Percentiles rank a stretch among this genome's conserved stretches.
Conservation (phyloP, 2,113 vertebrate species). For the Myotis davidii region DNA sequence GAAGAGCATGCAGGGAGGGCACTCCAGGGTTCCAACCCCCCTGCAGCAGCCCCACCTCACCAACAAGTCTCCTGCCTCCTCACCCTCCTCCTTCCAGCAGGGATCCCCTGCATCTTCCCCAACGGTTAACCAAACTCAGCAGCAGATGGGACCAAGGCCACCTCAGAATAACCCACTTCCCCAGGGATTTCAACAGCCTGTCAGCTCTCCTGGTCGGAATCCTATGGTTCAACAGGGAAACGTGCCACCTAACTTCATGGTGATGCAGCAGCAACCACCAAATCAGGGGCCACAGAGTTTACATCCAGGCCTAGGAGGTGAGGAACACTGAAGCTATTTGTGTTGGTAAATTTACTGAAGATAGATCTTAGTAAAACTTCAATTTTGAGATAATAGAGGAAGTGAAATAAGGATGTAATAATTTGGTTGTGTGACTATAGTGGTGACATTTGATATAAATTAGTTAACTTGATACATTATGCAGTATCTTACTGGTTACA, state of each 20-base stretch:
- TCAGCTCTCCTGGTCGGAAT: constrained; percentile 95
- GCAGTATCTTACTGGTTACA: constrained; percentile 59
- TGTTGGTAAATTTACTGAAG: constrained; percentile 69
- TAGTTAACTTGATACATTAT: constrained; percentile 67
- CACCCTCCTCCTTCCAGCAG: constrained; percentile 99
- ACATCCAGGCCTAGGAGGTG: constrained; percentile 93
- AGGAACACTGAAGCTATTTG: constrained; percentile 78
- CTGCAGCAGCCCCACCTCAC: constrained; percentile 94
- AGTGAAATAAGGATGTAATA: constrained; percentile 66
- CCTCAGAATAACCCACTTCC: constrained; percentile 90
- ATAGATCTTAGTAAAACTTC: constrained; percentile 53
- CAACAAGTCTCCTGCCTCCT: constrained; percentile 97
- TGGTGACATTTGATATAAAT: constrained; percentile 58
- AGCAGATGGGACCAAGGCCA: constrained; percentile 93
- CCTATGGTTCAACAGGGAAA: constrained; percentile 93
- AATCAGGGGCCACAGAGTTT: constrained; percentile 93
- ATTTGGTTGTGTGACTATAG: constrained; percentile 64
- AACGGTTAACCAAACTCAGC: constrained; percentile 93
- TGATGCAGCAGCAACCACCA: constrained; percentile 93
- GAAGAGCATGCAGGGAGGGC: constrained; percentile 93
- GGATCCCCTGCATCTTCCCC: constrained; percentile 97
- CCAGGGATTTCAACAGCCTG: constrained; percentile 95
- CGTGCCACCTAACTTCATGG: constrained; percentile 95
- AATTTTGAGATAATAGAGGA: constrained; percentile 69
- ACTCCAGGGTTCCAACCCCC: constrained; percentile 92